phyloP scores from a whole-genome alignment of 1,140 invertebrate genomes.

The Drosophila pandora region DNA sequence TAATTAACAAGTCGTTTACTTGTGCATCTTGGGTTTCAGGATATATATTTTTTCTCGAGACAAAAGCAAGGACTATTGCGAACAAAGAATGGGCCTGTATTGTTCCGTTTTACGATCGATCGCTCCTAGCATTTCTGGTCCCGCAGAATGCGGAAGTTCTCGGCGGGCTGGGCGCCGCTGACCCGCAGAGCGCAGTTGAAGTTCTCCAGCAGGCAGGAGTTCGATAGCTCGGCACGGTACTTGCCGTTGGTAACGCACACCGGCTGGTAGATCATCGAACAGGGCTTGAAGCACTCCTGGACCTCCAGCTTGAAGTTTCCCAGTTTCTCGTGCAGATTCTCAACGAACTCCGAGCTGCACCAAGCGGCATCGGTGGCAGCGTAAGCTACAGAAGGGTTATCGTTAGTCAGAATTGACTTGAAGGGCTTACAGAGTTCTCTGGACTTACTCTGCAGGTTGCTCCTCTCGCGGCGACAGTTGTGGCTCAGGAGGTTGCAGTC shows the following conservation, averaged over 20 bases:
- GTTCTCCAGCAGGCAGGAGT: conserved; percentile 58
- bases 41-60: conserved; percentile 18
- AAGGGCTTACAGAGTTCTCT: neutral
- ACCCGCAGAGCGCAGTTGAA: conserved; percentile 68
- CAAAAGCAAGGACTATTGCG: conserved; percentile 19
- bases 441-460: conserved; percentile 41
- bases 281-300: conserved; percentile 66
- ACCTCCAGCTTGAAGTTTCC: conserved; percentile 56
- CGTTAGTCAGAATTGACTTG: neutral
- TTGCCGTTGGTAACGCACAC: conserved; percentile 77
- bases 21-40: conserved; percentile 20
- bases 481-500: conserved; percentile 58
- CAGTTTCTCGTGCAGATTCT: conserved; percentile 56
- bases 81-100: conserved; percentile 22
- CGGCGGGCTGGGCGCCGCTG: conserved; percentile 28
- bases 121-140: conserved; percentile 41
- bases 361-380: conserved; percentile 65
- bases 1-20: conserved; percentile 43
- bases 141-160: conserved; percentile 47
- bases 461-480: conserved; percentile 70
- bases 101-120: conserved; percentile 28
- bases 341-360: conserved; percentile 70
- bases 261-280: conserved; percentile 76
- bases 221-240: conserved; percentile 63
- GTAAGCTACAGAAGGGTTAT: conserved; percentile 35